phyloP scores from a whole-genome alignment of 2,113 vertebrate species.

The Amphiprion percula region DNA sequence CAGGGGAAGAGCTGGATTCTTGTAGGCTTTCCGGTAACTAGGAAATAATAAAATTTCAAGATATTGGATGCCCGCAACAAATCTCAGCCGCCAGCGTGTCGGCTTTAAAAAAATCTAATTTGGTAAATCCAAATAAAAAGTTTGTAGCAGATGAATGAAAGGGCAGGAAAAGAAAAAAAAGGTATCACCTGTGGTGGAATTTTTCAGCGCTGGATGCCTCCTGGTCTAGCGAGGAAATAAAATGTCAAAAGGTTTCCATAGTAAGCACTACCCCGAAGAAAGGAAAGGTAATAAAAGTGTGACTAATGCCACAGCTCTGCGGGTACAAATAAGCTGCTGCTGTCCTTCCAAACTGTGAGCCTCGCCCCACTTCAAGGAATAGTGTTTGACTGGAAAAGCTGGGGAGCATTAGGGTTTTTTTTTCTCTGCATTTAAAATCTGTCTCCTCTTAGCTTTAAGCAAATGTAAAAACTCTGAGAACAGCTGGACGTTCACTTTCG shows the following conservation, averaged over 20 bases:
- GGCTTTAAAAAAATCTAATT: conserved; percentile 21
- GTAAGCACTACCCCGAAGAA: conserved; percentile 32
- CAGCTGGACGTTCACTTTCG: conserved; percentile 27
- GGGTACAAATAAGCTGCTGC: conserved; percentile 25
- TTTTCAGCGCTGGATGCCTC: conserved; percentile 9
- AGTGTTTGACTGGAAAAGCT: conserved; percentile 35
- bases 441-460: conserved; percentile 16
- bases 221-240: conserved; percentile 39
- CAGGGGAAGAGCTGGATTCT: background rate
- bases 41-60: conserved; percentile 42
- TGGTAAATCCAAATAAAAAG: conserved; percentile 52
- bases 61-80: conserved; percentile 10
- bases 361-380: conserved; percentile 21
- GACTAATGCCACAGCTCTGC: conserved; percentile 52
- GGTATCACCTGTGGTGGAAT: conserved; percentile 34
- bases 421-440: conserved; percentile 34
- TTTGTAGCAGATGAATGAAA: conserved; percentile 24
- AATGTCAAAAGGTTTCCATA: conserved; percentile 55
- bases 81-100: background rate
- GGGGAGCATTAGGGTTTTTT: background rate
- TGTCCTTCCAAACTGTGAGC: conserved; percentile 26
- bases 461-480: conserved; percentile 32
- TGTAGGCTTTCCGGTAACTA: background rate
- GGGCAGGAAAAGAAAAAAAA: background rate
- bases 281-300: conserved; percentile 64